Evolutionary conservation across 2,888 invertebrate species (phyloP), one percentile per base, ranked within the genome.

Genomic region (Rhamphomyia laevipes): DNA sequence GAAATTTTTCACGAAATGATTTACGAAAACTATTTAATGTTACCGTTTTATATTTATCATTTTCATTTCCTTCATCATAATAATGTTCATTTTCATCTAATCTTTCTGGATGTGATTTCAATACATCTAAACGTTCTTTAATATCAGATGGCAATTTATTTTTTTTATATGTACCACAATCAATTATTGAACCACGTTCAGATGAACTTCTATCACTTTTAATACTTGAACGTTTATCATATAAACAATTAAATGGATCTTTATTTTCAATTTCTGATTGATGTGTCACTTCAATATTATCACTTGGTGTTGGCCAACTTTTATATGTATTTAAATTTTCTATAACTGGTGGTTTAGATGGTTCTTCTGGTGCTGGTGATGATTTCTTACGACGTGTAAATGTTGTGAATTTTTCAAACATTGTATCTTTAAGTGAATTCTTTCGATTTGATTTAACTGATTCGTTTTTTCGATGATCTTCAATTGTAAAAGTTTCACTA

Each of bases 1-100:
- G 46, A 47, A 70, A 58, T 23, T 62, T 63, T 6, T 69, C 67
- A 1, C 68, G 63, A 53, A 70, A 69, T 1, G 70, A 68, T 52
- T 65, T 67, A 12, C 68, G 66, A 48, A 67, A 66, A 46, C 66
- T 68, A 43, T 63, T 70, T 7, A 69, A 43, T 1, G 69, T 69
- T 9, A 69, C 60, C 2, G 70, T 70, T 51, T 63, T 65, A 52
- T 64, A 69, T 53, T 69, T 70, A 12, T 68, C 64, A 3, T 49
- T 48, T 49, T 56, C 55, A 3, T 49, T 46, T 41, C 62, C 62
- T 3, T 58, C 55, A 3, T 18, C 18, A 50, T 57, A 58, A 57
- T 9, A 57, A 50, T 52, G 60, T 38, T 41, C 18, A 51, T 57
- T 59, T 57, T 9, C 59, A 50, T 52, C 61, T 38, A 54, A 57